Percentiles rank a stretch among this genome's conserved stretches.
Conservation (phyloP, 2,113 vertebrate genomes). For the Hystrix brachyura region DNA sequence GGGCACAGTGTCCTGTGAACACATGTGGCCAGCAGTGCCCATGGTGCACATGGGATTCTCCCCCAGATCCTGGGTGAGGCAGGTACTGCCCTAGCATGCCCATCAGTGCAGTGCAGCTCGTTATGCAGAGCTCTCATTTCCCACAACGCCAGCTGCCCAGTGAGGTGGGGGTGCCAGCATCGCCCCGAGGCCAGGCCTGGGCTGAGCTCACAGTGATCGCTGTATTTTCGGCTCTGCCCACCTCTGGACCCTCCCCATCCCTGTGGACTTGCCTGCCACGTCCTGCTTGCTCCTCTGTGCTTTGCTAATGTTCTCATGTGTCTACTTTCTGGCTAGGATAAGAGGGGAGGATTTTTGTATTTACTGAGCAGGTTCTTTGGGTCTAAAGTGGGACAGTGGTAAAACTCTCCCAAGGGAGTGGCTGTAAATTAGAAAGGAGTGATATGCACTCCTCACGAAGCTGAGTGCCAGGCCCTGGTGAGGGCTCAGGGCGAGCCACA, state of each 20-base stretch:
- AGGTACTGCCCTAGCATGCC: background rate
- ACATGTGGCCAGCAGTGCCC: rapidly evolving
- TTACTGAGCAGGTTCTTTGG: background rate
- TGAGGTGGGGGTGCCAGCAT: background rate
- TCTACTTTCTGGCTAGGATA: background rate
- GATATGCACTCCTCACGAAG: rapidly evolving
- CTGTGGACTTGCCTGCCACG: background rate
- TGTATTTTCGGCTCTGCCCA: background rate
- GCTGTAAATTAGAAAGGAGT: background rate
- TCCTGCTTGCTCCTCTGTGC: background rate
- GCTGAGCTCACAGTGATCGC: background rate
- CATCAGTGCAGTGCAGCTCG: background rate
- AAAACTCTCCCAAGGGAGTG: background rate
- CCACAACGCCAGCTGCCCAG: background rate
- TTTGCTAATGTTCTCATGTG: background rate
- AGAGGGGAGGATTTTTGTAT: background rate
- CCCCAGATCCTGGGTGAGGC: background rate
- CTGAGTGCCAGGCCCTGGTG: background rate
- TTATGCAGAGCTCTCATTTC: background rate
- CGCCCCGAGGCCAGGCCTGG: background rate
- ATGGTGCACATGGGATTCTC: rapidly evolving
- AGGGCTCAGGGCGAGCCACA: background rate
- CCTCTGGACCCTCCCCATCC: background rate
- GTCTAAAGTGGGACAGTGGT: background rate
- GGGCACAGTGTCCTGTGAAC: background rate